Conservation (phyloP, 2,888 invertebrate species). For the Phragmatobia fuliginosa region DNA sequence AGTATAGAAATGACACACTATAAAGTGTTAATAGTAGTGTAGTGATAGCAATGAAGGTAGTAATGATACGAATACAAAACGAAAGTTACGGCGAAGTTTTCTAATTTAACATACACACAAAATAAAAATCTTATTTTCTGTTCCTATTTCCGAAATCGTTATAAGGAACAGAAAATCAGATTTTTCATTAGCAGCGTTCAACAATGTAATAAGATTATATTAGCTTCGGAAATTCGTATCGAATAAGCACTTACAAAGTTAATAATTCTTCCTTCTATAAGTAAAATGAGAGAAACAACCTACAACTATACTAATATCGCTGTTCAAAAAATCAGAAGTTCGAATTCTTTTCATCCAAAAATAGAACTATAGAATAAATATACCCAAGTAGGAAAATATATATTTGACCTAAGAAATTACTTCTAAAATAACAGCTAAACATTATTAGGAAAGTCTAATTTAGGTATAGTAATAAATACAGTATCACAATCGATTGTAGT, state of each 20-base stretch:
- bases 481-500: background rate
- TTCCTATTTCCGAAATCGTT: background rate
- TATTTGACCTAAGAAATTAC: background rate
- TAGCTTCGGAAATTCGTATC: background rate
- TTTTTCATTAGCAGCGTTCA: background rate
- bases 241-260: slow-evolving; percentile 31
- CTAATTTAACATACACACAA: background rate
- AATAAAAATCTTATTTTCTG: background rate
- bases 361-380: background rate
- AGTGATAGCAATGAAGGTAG: background rate
- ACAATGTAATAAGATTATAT: background rate
- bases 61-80: background rate
- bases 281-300: slow-evolving; percentile 54
- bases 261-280: slow-evolving; percentile 48
- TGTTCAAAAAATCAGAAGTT: slow-evolving; percentile 27
- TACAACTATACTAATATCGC: slow-evolving; percentile 44
- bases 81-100: background rate
- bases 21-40: no score
- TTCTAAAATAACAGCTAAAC: background rate
- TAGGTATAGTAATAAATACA: background rate
- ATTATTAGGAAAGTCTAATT: background rate
- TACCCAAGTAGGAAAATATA: background rate
- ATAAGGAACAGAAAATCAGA: no score
- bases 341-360: slow-evolving; percentile 10
- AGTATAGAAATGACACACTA: no score